Base-by-base conservation (phyloP, 2,797 vertebrate species). In the Simalia tracyae region DNA sequence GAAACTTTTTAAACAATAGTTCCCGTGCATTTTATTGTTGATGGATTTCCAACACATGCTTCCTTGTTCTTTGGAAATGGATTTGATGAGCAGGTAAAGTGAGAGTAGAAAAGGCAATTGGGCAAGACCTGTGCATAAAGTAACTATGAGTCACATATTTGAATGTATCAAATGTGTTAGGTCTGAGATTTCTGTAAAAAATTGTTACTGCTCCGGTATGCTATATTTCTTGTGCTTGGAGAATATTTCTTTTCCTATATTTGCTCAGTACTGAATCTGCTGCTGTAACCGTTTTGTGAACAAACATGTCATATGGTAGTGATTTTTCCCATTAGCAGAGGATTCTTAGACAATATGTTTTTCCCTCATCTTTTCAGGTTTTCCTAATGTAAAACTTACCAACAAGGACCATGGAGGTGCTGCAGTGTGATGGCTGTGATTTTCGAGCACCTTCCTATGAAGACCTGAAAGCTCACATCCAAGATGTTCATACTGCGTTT, bases 391-490 rank as follows among this genome's bases (percentile, higher is more conserved):
- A 98, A 98, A 98, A 98, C 97, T 96, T 90, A 96, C 98, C 98
- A 96, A 86, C 94, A 96, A 97, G 93, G 97, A 98, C 95, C 96
- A 99, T 99, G 99, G 99, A 99, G 98, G 98, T 99, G 97, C 98
- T 99, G 95, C 99, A 99, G 97, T 99, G 99, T 94, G 99, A 99
- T 96, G 98, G 99, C 97, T 99, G 99, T 95, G 99, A 99, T 98
- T 99, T 99, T 97, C 98, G 98, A 96, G 99, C 99, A 85, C 99
- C 99, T 76, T 99, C 99, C 87, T 98, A 99, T 0, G 99, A 99
- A 95, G 99, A 99, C 96, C 98, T 99, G 93, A 99, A 99, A 97
- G 97, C 97, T 89, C 99, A 99, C 96, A 99, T 99, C 97, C 99
- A 99, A 96, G 99, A 99, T 97, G 99, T 99, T 90, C 99, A 99